Evolutionary conservation across 1,140 invertebrate genomes (phyloP), one percentile per base, ranked within the genome.

Genomic region (Anoplophora glabripennis): DNA sequence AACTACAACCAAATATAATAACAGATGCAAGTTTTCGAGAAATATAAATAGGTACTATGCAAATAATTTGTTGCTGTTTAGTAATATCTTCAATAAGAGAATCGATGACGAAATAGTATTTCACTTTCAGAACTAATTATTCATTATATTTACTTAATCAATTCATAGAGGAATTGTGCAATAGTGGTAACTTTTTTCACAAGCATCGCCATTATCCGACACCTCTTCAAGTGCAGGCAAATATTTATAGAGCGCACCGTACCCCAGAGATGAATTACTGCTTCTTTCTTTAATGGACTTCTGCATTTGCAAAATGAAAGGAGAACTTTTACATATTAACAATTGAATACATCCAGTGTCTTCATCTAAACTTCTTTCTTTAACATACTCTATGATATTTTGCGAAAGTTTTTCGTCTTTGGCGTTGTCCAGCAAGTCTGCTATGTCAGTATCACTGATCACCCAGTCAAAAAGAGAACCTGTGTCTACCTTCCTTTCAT

Each of bases 221-320:
- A 90, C 83, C 69, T 86, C 81, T 14, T 83, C 75, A 59, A 78
- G 74, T 9, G 77, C 80, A 34, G 90, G 89, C 59, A 92, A 73
- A 76, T 84, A 78, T 52, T 78, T 76, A 68, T 81, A 85, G 65
- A 86, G 76, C 5, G 75, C 71, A 7, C 66, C 57, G 17, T 75
- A 66, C 64, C 78, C 78, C 76, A 15, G 69, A 62, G 38, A 69
- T 7, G 53, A 71, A 48, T 40, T 61, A 18, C 67, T 64, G 45
- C 56, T 54, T 53, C 65, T 72, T 68, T 46, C 73, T 73, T 57
- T 69, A 65, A 5, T 88, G 71, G 85, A 81, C 33, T 80, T 79
- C 72, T 92, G 89, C 79, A 89, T 88, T 49, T 84, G 85, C 74
- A 78, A 82, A 59, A 92, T 83, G 37, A 92, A 82, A 1, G 89